phyloP scores from a whole-genome alignment of 2,797 vertebrate genomes.

The Phyllotis vaccarum region DNA sequence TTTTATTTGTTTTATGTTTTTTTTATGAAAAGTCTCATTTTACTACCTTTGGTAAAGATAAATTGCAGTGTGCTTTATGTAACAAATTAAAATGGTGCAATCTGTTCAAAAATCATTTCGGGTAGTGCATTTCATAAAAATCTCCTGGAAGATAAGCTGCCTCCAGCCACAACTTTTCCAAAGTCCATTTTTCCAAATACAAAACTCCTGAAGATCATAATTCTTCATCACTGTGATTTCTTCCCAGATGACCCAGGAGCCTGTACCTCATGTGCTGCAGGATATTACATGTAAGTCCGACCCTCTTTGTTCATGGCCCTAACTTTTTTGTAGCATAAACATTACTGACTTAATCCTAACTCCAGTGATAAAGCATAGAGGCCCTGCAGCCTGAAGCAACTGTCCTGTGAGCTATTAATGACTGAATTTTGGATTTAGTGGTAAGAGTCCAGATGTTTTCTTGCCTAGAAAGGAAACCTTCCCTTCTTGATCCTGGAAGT shows the following conservation, averaged over 20 bases:
- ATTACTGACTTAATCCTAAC: conserved; percentile 54
- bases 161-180: conserved; percentile 59
- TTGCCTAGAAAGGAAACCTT: conserved; percentile 74
- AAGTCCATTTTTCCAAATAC: conserved; percentile 59
- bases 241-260: conserved; percentile 89
- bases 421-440: conserved; percentile 66
- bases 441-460: conserved; percentile 73
- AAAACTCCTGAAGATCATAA: conserved; percentile 9
- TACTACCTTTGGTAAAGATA: conserved; percentile 58
- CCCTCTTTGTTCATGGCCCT: neutral
- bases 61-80: conserved; percentile 19
- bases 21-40: conserved; percentile 59
- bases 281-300: conserved; percentile 93
- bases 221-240: conserved; percentile 78
- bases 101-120: conserved; percentile 67
- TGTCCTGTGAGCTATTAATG: conserved; percentile 65
- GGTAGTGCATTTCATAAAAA: conserved; percentile 48
- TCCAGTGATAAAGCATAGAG: conserved; percentile 67
- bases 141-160: conserved; percentile 12
- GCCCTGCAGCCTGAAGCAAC: conserved; percentile 58
- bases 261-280: conserved; percentile 90
- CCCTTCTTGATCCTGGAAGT: conserved; percentile 70
- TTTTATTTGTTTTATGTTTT: neutral
- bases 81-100: conserved; percentile 58
- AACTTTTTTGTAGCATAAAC: conserved; percentile 69